phyloP scores from a whole-genome alignment of 2,888 invertebrate species.

The Melanophora roralis region DNA sequence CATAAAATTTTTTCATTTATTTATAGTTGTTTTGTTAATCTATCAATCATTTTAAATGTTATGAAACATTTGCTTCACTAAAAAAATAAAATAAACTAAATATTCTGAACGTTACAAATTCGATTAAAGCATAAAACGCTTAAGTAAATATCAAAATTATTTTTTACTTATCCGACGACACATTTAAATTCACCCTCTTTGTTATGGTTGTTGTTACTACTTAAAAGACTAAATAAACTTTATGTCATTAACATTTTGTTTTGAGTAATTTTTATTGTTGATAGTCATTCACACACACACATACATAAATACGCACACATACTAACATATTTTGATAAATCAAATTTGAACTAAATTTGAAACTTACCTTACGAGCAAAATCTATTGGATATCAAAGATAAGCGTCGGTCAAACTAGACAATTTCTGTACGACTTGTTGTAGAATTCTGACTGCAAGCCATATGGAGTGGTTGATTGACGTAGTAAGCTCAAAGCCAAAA shows the following conservation, averaged over 20 bases:
- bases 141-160: neutral
- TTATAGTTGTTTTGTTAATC: neutral
- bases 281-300: neutral
- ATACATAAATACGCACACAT: too few relatives aligned
- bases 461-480: too few relatives aligned
- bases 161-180: neutral
- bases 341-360: too few relatives aligned
- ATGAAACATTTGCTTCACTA: neutral
- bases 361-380: too few relatives aligned
- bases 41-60: slow-evolving; percentile 16
- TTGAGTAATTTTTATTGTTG: neutral
- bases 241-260: neutral
- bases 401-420: too few relatives aligned
- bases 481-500: too few relatives aligned
- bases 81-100: slow-evolving; percentile 10
- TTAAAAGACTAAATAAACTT: neutral
- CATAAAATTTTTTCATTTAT: neutral
- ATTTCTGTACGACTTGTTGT: too few relatives aligned
- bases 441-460: too few relatives aligned
- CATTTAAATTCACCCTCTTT: neutral
- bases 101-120: neutral
- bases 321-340: too few relatives aligned
- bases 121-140: neutral
- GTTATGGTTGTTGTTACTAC: neutral
- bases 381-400: too few relatives aligned